These are phyloP conservation scores for Teleogryllus occipitalis DNA, from an alignment of 1,140 invertebrate species.

Conservation along the genomic window DNA sequence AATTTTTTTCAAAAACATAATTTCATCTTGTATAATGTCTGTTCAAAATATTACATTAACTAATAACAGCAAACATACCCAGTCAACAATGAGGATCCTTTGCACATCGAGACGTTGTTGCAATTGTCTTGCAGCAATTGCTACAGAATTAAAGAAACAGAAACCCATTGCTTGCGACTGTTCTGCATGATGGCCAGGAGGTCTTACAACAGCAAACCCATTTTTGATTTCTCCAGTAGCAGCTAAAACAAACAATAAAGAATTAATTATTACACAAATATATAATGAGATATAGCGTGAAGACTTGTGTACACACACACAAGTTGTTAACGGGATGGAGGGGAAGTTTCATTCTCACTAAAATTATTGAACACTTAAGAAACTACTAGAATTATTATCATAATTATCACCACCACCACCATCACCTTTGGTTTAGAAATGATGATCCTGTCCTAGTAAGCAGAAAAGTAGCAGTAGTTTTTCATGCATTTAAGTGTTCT, in stretches of 20 bases:
- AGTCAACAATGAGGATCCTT: constrained; percentile 93
- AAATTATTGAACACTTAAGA: no score
- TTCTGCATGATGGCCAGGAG: constrained; percentile 98
- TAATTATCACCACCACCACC: no score
- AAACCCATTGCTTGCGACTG: constrained; percentile 97
- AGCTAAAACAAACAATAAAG: constrained; percentile 33
- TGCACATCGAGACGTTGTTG: constrained; percentile 76
- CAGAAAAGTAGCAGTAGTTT: no score
- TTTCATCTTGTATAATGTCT: neutral
- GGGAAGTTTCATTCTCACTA: no score
- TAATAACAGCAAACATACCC: constrained; percentile 49
- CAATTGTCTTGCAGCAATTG: constrained; percentile 85
- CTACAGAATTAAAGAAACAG: constrained; percentile 99
- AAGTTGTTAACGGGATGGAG: no score
- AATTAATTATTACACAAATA: no score
- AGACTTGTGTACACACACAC: no score
- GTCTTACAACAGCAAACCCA: constrained; percentile 95
- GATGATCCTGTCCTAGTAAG: no score
- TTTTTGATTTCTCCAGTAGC: constrained; percentile 75
- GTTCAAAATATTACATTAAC: neutral
- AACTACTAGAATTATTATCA: no score
- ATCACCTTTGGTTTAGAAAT: no score
- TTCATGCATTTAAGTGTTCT: no score
- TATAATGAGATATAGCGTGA: no score
- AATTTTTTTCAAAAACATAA: neutral